Evolutionary conservation across 2,797 vertebrate species (phyloP).

Genomic region (Prionace glauca): DNA sequence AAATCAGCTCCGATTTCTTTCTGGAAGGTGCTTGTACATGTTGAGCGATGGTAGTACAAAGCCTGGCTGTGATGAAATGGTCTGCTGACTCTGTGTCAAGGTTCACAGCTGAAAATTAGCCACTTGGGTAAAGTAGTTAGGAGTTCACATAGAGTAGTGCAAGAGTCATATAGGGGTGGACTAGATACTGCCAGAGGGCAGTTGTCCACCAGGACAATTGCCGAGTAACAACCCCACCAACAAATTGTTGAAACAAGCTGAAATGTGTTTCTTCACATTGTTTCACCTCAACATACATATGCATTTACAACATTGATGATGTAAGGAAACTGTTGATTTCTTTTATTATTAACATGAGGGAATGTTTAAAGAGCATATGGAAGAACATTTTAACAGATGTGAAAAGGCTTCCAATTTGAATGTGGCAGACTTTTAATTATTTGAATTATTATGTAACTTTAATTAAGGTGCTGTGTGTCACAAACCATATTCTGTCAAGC

Average conservation of each 20-base stretch:
- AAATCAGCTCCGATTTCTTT: neutral
- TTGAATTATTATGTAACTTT: conserved; percentile 25
- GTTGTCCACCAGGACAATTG: neutral
- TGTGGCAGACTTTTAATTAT: neutral
- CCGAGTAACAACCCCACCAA: neutral
- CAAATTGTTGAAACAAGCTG: neutral
- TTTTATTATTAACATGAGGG: neutral
- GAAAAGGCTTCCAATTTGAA: neutral
- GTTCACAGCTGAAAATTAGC: neutral
- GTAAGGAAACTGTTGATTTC: conserved; percentile 1
- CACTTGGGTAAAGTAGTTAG: neutral
- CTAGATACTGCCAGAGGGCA: neutral
- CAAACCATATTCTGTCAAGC: neutral
- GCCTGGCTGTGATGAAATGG: neutral
- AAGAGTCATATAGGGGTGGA: neutral
- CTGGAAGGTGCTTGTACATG: neutral
- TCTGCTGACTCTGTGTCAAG: neutral
- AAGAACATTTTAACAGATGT: neutral
- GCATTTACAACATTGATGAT: neutral
- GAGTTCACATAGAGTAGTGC: neutral
- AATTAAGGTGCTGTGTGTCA: conserved; percentile 3
- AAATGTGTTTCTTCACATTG: neutral
- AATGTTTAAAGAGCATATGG: neutral
- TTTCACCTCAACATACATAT: neutral
- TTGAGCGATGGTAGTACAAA: neutral